These are phyloP conservation scores for Hydroisotoma schaefferi DNA, from an alignment of 2,888 invertebrate genomes.

Conservation along the genomic window DNA sequence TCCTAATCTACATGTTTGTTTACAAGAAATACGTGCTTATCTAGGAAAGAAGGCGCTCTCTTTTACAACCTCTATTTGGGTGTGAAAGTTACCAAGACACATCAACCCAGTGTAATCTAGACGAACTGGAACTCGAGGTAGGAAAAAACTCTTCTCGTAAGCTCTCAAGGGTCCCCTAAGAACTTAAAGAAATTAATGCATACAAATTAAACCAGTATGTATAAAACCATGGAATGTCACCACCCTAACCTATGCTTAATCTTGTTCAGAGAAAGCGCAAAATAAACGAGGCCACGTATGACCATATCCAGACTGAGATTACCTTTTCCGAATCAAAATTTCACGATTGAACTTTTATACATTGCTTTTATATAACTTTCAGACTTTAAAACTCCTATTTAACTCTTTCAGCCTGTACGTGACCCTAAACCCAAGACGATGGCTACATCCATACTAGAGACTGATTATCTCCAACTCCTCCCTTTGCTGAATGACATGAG, in stretches of 20 bases:
- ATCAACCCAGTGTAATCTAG: background rate
- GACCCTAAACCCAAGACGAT: too few relatives aligned
- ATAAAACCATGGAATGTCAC: background rate
- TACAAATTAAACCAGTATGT: background rate
- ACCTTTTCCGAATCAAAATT: background rate
- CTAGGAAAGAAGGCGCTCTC: conserved; percentile 2
- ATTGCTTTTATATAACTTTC: too few relatives aligned
- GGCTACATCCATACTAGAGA: too few relatives aligned
- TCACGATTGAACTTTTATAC: background rate
- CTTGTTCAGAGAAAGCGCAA: too few relatives aligned
- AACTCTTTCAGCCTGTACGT: too few relatives aligned
- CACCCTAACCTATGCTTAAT: too few relatives aligned
- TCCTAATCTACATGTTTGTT: background rate
- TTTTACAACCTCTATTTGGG: background rate
- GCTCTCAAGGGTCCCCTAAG: background rate
- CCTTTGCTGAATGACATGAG: background rate
- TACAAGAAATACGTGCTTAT: conserved; percentile 1
- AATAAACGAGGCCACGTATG: too few relatives aligned
- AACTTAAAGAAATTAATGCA: background rate
- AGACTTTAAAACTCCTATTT: too few relatives aligned
- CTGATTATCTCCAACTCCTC: background rate
- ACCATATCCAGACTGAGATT: too few relatives aligned
- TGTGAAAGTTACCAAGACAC: background rate
- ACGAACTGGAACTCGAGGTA: background rate
- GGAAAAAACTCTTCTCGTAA: too few relatives aligned